Evolutionary conservation across 2,113 vertebrate genomes (phyloP), one percentile per base, ranked within the genome.

Genomic region (Poecilia latipinna): DNA sequence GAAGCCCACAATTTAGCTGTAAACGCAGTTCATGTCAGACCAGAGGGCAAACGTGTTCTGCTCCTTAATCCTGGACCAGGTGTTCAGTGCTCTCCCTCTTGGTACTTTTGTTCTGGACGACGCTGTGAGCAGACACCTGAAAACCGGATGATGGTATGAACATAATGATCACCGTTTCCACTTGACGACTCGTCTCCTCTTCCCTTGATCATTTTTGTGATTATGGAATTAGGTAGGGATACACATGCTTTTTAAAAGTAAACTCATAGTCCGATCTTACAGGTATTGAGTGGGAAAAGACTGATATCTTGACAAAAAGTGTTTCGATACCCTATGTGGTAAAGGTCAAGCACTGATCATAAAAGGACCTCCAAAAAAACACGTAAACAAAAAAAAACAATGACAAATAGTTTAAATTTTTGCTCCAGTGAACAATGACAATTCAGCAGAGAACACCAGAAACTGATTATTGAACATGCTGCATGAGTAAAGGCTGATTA

Each of bases 31-130:
- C 90, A 86, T 79, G 82, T 79, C 91, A 89, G 83, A 93, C 78
- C 26, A 78, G 51, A 79, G 90, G 86, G 82, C 88, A 91, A 90
- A 83, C 67, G 76, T 86, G 79, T 80, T 79, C 67, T 82, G 82
- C 88, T 86, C 82, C 76, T 70, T 90, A 88, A 92, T 89, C 91
- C 87, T 86, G 85, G 82, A 89, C 93, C 93, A 94, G 92, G 90
- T 93, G 93, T 93, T 94, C 79, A 83, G 85, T 74, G 74, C 83
- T 75, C 78, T 86, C 72, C 83, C 79, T 75, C 78, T 57, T 62
- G 44, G 44, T 72, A 80, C 79, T 86, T 89, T 83, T 85, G 74
- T 82, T 76, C 84, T 87, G 84, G 83, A 84, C 62, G 82, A 84
- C 60, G 74, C 77, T 83, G 87, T 87, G 81, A 91, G 76, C 64